These are phyloP conservation scores for Maniola hyperantus DNA, from an alignment of 2,888 invertebrate species.

Conservation along the genomic window DNA sequence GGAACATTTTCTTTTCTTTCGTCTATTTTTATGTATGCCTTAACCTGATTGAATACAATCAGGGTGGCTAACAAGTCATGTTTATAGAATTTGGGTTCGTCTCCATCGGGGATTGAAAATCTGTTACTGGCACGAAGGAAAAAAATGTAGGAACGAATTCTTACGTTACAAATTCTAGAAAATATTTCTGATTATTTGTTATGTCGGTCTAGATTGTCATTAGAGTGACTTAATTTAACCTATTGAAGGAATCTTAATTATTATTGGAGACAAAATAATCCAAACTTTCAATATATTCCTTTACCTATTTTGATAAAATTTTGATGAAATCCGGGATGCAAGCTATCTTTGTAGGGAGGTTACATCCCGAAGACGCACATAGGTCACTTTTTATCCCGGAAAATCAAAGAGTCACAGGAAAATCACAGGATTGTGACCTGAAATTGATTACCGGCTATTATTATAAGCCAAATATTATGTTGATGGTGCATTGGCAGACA, in stretches of 20 bases:
- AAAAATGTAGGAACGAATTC: neutral
- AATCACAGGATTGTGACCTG: too few relatives aligned
- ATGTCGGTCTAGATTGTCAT: neutral
- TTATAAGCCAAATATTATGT: neutral
- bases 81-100: neutral
- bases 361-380: too few relatives aligned
- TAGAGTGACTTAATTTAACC: neutral
- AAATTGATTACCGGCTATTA: too few relatives aligned
- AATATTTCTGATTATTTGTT: neutral
- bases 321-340: too few relatives aligned
- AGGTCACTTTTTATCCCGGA: too few relatives aligned
- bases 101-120: neutral
- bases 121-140: neutral
- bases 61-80: neutral
- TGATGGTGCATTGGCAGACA: too few relatives aligned
- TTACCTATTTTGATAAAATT: too few relatives aligned
- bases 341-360: too few relatives aligned
- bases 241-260: too few relatives aligned
- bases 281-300: too few relatives aligned
- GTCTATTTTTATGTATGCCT: neutral
- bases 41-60: constrained; percentile 3
- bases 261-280: too few relatives aligned
- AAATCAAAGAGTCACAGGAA: too few relatives aligned
- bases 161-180: neutral
- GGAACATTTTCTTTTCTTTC: neutral